phyloP scores from a whole-genome alignment of 2,797 vertebrate species.

The Neomorphus geoffroyi region DNA sequence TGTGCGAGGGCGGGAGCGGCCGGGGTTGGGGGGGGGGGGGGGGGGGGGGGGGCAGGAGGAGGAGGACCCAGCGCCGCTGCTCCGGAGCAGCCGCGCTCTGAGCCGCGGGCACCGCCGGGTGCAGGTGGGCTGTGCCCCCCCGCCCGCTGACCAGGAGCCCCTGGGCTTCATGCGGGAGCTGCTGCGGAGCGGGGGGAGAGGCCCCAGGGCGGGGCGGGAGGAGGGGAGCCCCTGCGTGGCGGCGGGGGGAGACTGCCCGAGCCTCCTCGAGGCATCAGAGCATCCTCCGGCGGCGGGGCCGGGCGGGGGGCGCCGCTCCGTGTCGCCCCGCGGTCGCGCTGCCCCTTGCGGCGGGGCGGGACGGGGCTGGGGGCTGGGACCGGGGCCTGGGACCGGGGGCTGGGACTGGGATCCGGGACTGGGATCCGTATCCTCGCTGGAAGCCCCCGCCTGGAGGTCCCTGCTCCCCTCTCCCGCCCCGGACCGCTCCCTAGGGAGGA shows the following conservation, averaged over 20 bases:
- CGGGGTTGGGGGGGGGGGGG: background rate
- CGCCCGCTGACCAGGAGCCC: conserved; percentile 38
- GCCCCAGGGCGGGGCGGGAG: conserved; percentile 9
- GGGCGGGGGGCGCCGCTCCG: background rate
- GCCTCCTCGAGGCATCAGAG: background rate
- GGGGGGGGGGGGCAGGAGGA: conserved; percentile 14
- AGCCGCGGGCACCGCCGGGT: conserved; percentile 21
- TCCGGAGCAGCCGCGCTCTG: conserved; percentile 58
- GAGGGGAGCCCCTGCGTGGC: background rate
- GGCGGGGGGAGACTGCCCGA: background rate
- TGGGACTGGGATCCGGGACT: no score
- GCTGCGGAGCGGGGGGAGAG: conserved; percentile 38
- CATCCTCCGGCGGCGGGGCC: background rate
- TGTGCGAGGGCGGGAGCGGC: conserved; percentile 54
- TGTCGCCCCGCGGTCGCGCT: background rate
- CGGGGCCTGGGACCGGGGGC: no score
- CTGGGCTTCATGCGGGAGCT: conserved; percentile 37
- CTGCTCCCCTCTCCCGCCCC: background rate
- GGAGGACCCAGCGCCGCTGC: conserved; percentile 55
- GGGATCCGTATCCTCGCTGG: background rate
- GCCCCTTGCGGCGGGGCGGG: background rate
- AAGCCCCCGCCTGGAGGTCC: background rate
- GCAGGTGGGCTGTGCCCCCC: conserved; percentile 48
- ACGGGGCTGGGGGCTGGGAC: no score
- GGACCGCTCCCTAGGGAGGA: background rate